Percentiles rank a stretch among this genome's conserved stretches.
Conservation (phyloP, 2,113 vertebrate species). For the Mungos mungo region DNA sequence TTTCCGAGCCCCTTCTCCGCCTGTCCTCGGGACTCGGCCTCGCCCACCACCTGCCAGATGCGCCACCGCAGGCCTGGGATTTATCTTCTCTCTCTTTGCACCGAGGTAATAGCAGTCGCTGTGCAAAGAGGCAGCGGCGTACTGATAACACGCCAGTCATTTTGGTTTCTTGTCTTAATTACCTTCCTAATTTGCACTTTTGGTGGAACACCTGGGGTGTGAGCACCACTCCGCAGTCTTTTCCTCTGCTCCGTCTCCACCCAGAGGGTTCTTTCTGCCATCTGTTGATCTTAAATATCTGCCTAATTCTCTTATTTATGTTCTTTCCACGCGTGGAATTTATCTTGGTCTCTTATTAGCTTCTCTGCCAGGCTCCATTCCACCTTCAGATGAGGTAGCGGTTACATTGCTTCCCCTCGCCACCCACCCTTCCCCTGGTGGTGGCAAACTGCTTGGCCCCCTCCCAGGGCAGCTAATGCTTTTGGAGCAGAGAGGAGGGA, state of each 20-base stretch:
- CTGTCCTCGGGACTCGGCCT: not conserved
- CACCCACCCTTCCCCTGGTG: fast-evolving
- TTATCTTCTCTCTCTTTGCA: not conserved
- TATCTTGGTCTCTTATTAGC: not conserved
- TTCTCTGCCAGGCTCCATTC: not conserved
- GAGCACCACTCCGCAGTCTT: not conserved
- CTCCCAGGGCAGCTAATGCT: not conserved
- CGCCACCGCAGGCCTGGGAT: fast-evolving
- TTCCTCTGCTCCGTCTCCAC: not conserved
- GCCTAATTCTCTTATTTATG: not conserved
- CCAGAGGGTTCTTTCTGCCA: not conserved
- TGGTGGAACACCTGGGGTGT: not conserved
- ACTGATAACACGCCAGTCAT: not conserved
- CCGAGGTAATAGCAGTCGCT: not conserved
- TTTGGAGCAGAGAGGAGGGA: not conserved
- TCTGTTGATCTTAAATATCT: slow-evolving; percentile 36
- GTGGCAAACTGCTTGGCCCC: fast-evolving
- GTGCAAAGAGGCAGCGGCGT: not conserved
- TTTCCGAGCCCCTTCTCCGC: fast-evolving
- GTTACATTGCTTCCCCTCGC: fast-evolving
- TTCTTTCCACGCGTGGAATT: not conserved
- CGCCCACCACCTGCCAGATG: not conserved
- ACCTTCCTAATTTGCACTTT: slow-evolving; percentile 42
- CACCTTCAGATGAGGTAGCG: fast-evolving
- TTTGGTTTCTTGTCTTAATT: slow-evolving; percentile 37